Conservation (phyloP, 2,797 vertebrate species). For the Tinamus major region DNA sequence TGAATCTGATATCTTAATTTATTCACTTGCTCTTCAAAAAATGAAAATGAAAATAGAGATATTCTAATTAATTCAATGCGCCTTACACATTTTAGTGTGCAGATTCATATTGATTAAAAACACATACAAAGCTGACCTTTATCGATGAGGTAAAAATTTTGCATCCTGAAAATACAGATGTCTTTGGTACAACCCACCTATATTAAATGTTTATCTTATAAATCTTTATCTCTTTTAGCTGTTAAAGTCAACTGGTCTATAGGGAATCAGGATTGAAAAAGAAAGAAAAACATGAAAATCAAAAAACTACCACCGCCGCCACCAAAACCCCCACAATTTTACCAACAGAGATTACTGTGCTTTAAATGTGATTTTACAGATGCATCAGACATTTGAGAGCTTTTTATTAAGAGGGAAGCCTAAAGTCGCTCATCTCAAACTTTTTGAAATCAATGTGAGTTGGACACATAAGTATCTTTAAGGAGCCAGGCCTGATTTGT, state of each 20-base stretch:
- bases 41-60: not conserved
- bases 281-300: not conserved
- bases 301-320: too few relatives aligned
- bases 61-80: not conserved
- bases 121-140: not conserved
- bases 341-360: not conserved
- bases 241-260: not conserved
- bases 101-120: not conserved
- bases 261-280: not conserved
- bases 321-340: too few relatives aligned
- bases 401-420: too few relatives aligned
- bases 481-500: too few relatives aligned
- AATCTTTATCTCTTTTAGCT: not conserved
- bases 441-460: not conserved
- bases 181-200: not conserved
- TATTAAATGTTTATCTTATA: not conserved
- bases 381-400: not conserved
- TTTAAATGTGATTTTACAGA: not conserved
- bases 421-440: not conserved
- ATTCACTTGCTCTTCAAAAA: not conserved
- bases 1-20: not conserved
- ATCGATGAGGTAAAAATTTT: not conserved
- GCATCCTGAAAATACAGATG: not conserved
- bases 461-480: not conserved
- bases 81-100: not conserved